These are phyloP conservation scores for Opisthocomus hoazin DNA, from an alignment of 2,113 vertebrate genomes.

Conservation along the genomic window DNA sequence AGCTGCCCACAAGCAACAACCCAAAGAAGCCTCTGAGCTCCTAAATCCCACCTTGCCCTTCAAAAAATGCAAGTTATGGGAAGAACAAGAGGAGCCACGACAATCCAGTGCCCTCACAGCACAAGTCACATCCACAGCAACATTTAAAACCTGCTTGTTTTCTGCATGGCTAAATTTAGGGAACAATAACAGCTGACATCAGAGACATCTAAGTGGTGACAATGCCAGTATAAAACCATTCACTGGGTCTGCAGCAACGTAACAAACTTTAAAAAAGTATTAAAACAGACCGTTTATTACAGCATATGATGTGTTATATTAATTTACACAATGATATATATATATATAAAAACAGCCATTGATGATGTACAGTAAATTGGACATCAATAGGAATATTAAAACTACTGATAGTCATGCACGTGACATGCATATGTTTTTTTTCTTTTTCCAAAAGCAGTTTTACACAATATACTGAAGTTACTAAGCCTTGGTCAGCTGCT, in stretches of 20 bases:
- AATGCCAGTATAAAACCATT: neutral
- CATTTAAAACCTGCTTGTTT: neutral
- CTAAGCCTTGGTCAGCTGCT: conserved; percentile 61
- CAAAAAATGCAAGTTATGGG: neutral
- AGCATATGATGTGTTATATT: conserved; percentile 80
- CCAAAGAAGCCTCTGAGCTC: neutral
- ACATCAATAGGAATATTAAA: conserved; percentile 75
- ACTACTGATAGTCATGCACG: conserved; percentile 75
- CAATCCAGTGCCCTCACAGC: neutral
- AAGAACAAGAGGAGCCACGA: neutral
- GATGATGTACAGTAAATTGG: conserved; percentile 78
- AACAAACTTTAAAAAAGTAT: conserved; percentile 69
- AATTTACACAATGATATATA: conserved; percentile 83
- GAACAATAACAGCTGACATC: neutral
- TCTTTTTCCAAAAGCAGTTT: conserved; percentile 65
- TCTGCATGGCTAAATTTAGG: neutral
- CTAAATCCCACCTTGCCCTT: neutral
- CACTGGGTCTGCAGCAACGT: conserved; percentile 48
- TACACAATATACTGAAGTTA: conserved; percentile 72
- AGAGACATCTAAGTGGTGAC: neutral
- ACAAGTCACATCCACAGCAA: neutral
- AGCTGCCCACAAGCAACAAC: neutral
- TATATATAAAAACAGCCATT: conserved; percentile 80
- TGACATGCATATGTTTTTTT: conserved; percentile 74
- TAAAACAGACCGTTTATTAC: conserved; percentile 82